These are phyloP conservation scores for Capitulum mitella DNA, from an alignment of 2,888 invertebrate genomes.

Conservation along the genomic window DNA sequence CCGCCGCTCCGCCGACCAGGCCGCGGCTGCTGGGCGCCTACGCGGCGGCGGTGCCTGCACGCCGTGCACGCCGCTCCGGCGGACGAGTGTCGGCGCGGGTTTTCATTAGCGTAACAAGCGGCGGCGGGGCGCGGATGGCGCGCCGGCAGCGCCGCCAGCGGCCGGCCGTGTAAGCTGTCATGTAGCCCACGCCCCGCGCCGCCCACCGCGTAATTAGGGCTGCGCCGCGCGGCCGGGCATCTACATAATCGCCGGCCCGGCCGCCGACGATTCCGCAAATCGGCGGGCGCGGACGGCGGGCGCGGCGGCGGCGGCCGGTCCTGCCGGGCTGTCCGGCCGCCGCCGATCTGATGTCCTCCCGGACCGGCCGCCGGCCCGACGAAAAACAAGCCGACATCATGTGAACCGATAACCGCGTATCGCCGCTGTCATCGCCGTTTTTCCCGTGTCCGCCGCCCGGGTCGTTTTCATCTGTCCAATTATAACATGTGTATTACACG, in stretches of 20 bases:
- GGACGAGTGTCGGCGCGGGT: neutral
- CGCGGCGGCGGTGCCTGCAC: neutral
- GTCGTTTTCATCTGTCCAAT: conserved; percentile 15
- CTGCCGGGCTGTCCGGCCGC: no score
- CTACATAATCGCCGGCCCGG: neutral
- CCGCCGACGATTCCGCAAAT: neutral
- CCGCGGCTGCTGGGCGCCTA: neutral
- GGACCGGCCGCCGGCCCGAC: neutral
- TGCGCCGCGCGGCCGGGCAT: neutral
- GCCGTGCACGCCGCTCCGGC: neutral
- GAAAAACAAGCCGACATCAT: conserved; percentile 13
- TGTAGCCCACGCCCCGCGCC: conserved; percentile 6
- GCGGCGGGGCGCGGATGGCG: neutral
- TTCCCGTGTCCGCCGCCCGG: neutral
- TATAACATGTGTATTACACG: conserved; percentile 20
- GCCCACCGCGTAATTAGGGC: conserved; percentile 11
- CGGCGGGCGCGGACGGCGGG: neutral
- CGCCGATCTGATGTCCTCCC: neutral
- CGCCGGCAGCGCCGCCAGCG: neutral
- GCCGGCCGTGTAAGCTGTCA: neutral
- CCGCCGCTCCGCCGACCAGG: neutral
- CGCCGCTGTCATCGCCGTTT: conserved; percentile 12
- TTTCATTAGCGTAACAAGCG: neutral
- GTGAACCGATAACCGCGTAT: neutral
- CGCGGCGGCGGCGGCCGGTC: neutral